phyloP scores from a whole-genome alignment of 2,797 vertebrate species.

The Syngnathus acus region DNA sequence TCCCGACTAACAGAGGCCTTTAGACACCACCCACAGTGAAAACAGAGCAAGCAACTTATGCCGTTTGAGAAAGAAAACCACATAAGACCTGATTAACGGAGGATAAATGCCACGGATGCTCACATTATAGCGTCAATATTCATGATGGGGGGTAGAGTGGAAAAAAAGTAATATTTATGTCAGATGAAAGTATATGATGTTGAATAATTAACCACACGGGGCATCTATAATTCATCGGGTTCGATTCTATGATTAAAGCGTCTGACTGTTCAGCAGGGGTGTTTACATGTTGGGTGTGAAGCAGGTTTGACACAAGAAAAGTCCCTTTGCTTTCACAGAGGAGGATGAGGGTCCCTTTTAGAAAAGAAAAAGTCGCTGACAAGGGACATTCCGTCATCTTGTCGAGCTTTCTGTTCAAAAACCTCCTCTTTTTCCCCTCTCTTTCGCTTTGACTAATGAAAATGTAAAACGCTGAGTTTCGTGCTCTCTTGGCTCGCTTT shows the following conservation, averaged over 20 bases:
- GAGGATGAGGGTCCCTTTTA: conserved; percentile 35
- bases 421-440: conserved; percentile 3
- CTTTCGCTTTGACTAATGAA: conserved; percentile 38
- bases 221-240: conserved; percentile 72
- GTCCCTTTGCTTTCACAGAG: conserved; percentile 38
- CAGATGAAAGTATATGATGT: conserved; percentile 72
- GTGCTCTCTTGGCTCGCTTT: conserved; percentile 40
- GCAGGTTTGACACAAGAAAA: conserved; percentile 68
- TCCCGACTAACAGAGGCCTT: conserved; percentile 54
- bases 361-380: conserved; percentile 62
- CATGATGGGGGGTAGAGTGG: conserved; percentile 53
- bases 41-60: conserved; percentile 52
- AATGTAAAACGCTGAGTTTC: conserved; percentile 40
- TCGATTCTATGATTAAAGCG: conserved; percentile 73
- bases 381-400: conserved; percentile 43
- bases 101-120: conserved; percentile 68
- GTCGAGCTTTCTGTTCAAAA: conserved; percentile 22
- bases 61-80: conserved; percentile 68
- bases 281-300: conserved; percentile 65
- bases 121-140: conserved; percentile 74
- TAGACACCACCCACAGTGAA: conserved; percentile 47
- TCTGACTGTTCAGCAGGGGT: conserved; percentile 63
- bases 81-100: conserved; percentile 71
- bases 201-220: conserved; percentile 67
- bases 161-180: conserved; percentile 71